Conservation (phyloP, 1,140 invertebrate species). For the Battus philenor region DNA sequence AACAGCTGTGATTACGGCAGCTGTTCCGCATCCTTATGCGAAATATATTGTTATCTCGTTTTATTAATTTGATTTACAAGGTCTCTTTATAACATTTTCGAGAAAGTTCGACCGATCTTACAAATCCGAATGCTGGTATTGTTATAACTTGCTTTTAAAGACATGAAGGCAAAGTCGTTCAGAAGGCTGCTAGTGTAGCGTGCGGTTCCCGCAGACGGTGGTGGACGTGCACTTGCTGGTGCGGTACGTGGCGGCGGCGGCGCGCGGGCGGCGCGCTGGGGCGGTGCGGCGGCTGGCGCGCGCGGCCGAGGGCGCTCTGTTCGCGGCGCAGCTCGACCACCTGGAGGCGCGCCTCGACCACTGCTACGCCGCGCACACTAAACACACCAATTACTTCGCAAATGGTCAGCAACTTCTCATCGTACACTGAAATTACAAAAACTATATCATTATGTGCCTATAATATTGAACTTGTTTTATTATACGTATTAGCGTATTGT, state of each 20-base stretch:
- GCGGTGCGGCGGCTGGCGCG: slow-evolving; percentile 23
- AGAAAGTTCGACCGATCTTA: no score
- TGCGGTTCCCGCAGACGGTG: slow-evolving; percentile 28
- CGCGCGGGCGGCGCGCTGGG: slow-evolving; percentile 12
- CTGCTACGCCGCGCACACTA: slow-evolving; percentile 24
- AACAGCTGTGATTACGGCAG: no score
- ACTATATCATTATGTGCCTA: no score
- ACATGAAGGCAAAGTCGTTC: not conserved
- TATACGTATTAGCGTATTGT: no score
- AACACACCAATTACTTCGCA: slow-evolving; percentile 45
- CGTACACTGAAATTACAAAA: no score
- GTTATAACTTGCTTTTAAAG: not conserved
- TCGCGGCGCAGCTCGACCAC: slow-evolving; percentile 76
- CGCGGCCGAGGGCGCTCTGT: slow-evolving; percentile 60
- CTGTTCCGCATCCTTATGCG: no score
- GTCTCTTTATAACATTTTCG: no score
- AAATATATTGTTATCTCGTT: not conserved
- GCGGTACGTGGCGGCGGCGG: slow-evolving; percentile 34
- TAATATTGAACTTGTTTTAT: no score
- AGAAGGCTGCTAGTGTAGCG: not conserved
- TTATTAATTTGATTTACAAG: not conserved
- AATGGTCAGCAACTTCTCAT: no score
- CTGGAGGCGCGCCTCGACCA: slow-evolving; percentile 57
- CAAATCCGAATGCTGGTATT: no score
- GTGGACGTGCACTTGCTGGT: slow-evolving; percentile 62